These are phyloP conservation scores for Drosophila mercatorum DNA, from an alignment of 2,888 invertebrate species.

Conservation along the genomic window DNA sequence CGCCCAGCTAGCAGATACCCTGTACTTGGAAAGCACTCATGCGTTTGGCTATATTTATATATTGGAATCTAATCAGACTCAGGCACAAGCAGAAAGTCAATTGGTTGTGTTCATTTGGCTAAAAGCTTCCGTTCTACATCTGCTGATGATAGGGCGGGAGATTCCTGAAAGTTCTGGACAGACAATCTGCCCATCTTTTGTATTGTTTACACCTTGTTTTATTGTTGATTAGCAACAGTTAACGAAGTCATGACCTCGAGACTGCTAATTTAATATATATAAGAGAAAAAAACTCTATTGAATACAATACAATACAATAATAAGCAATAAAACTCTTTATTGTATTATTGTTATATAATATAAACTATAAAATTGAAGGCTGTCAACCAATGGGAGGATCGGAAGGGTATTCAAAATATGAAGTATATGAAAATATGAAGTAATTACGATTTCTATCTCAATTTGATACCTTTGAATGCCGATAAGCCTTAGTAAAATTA, in stretches of 20 bases:
- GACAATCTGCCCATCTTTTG: neutral
- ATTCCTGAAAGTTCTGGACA: neutral
- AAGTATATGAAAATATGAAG: too few species aligned
- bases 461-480: neutral
- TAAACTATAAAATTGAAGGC: neutral
- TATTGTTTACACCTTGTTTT: neutral
- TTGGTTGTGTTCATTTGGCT: too few species aligned
- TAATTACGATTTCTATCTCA: neutral
- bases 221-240: neutral
- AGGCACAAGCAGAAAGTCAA: too few species aligned
- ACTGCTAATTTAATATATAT: neutral
- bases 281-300: neutral
- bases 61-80: too few species aligned
- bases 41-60: too few species aligned
- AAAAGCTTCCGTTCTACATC: too few species aligned
- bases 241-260: neutral
- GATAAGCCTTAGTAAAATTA: too few species aligned
- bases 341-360: neutral
- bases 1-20: neutral
- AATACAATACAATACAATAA: slow-evolving; percentile 1
- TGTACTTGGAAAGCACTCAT: neutral
- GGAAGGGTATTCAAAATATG: too few species aligned
- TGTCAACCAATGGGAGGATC: neutral
- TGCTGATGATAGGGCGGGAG: neutral
- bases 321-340: neutral